Percentiles rank a stretch among this genome's conserved stretches.
Evolutionary conservation across 2,113 vertebrate species (phyloP).

Genomic region (Capreolus pygargus): DNA sequence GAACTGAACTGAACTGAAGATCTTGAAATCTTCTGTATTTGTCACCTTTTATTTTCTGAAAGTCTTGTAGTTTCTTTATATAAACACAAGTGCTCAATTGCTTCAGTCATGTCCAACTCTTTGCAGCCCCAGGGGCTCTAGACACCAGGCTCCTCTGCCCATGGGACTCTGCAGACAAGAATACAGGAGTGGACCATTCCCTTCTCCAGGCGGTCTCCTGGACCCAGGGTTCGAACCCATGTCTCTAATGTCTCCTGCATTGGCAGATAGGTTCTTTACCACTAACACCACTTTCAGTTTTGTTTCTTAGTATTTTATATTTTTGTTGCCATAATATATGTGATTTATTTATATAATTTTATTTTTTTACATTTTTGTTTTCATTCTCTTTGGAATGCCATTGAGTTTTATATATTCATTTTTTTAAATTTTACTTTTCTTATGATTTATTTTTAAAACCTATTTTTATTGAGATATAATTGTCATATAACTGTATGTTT

Average conservation of each 20-base stretch:
- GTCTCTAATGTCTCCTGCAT: background rate
- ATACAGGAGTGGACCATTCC: background rate
- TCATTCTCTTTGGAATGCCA: background rate
- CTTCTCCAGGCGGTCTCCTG: background rate
- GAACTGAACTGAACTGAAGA: background rate
- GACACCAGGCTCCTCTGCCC: background rate
- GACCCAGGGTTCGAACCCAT: background rate
- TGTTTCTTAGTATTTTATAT: slow-evolving; percentile 7
- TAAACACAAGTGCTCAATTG: background rate
- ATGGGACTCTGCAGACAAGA: background rate
- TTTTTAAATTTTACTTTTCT: background rate
- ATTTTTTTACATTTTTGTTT: background rate
- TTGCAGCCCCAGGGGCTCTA: background rate
- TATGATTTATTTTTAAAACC: background rate
- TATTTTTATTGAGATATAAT: background rate
- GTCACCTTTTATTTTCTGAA: background rate
- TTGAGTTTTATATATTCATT: background rate
- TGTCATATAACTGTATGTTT: background rate
- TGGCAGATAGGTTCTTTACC: background rate
- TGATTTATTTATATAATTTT: background rate
- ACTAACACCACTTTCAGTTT: background rate
- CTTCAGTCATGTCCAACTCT: background rate
- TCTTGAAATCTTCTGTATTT: background rate
- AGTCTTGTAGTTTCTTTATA: background rate
- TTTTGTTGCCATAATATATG: background rate